These are phyloP conservation scores for Ladona fulva DNA, from an alignment of 1,140 invertebrate species.

Conservation along the genomic window DNA sequence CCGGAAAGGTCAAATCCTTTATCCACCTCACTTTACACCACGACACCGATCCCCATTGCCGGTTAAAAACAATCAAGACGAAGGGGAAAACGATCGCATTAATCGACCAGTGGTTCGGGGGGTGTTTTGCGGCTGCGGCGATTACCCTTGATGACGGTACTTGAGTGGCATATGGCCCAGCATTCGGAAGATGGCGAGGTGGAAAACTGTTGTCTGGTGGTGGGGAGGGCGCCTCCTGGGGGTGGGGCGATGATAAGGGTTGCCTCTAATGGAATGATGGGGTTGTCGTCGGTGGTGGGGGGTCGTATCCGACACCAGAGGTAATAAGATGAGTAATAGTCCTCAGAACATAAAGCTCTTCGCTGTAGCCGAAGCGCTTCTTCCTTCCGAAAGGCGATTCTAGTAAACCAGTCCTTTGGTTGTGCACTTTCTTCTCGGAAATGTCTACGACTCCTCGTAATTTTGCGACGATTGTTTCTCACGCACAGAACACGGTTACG, in stretches of 20 bases:
- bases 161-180: conserved; percentile 2
- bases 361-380: too few relatives aligned
- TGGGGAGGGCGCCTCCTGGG: background rate
- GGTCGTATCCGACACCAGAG: background rate
- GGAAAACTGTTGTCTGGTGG: background rate
- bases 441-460: background rate
- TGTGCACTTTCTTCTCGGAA: too few relatives aligned
- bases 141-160: background rate
- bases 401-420: too few relatives aligned
- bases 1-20: too few relatives aligned
- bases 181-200: background rate
- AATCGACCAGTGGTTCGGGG: background rate
- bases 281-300: background rate
- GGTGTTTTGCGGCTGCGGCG: background rate
- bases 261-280: background rate
- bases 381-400: too few relatives aligned
- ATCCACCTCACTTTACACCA: too few relatives aligned
- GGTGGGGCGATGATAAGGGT: background rate
- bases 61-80: background rate
- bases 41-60: too few relatives aligned
- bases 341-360: too few relatives aligned
- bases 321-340: too few relatives aligned
- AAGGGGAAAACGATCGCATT: background rate
- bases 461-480: background rate
- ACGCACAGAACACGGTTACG: too few relatives aligned